A percentile compares a stretch with the other conserved stretches of the same genome.
These are phyloP conservation scores for Mimachlamys varia DNA, from an alignment of 2,888 invertebrate genomes.

Conservation along the genomic window DNA sequence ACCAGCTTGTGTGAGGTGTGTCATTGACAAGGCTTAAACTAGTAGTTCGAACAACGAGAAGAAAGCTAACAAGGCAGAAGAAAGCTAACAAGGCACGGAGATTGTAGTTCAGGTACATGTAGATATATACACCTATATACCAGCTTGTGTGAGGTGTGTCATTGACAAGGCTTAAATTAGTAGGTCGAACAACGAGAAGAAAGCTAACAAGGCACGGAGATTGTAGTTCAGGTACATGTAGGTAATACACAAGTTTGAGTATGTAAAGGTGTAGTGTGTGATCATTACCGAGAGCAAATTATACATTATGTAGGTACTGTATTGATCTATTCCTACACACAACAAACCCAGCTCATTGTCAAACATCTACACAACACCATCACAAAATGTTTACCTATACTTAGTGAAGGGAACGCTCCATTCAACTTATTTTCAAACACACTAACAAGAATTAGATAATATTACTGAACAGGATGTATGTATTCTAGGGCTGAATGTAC, in stretches of 20 bases:
- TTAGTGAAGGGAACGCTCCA: background rate
- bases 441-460: background rate
- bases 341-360: background rate
- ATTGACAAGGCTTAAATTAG: no score
- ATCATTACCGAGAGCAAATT: slow-evolving; percentile 22
- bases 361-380: background rate
- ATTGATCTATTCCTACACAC: background rate
- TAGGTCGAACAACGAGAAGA: no score
- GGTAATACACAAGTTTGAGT: background rate
- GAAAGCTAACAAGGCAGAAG: background rate
- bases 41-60: no score
- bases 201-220: background rate
- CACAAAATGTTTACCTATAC: slow-evolving; percentile 2
- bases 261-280: background rate
- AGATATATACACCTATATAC: background rate
- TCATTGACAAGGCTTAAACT: no score
- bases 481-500: background rate
- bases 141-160: no score
- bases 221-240: background rate
- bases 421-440: slow-evolving; percentile 1
- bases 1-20: no score
- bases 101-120: background rate
- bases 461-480: background rate
- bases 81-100: background rate
- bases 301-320: slow-evolving; percentile 17